Evolutionary conservation across 2,888 invertebrate genomes (phyloP), one percentile per base, ranked within the genome.

Genomic region (Aelia acuminata): DNA sequence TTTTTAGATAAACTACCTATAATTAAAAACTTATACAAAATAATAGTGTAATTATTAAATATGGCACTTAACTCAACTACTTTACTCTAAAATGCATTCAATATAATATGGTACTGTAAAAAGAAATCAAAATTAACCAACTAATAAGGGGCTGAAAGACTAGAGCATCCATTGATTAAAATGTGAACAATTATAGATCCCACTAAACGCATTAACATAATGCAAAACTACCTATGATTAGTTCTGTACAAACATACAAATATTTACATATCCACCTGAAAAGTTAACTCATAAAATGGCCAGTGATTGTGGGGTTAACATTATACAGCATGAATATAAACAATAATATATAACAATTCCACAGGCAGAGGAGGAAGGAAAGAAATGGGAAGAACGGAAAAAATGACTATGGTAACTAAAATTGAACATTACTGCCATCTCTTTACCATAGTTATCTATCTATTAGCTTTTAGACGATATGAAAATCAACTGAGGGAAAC

Each of bases 151-250:
- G 39, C 22, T 85, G 85, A 85, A 85, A 85, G 85, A 85, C 85
- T 85, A 85, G 85, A 85, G 53, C 85, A 49, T 85, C 85, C 85
- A 85, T 50, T 85, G 48, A 35, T 84, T 50, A 35, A 50, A 85
- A 49, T 50, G 50, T 49, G 35, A 48, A 85, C 50, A 50, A 85
- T 26, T 35, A 50, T 15, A 35, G 35, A 49, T 50, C 53, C 20
- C 10, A 35, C 18, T 18, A 50, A 85, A 35, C 48, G 53, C 85
- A 85, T 85, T 85, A 85, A 85, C 35, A 85, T 85, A 85, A 85
- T 85, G 53, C 85, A 85, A n/a, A n/a, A 85, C 53, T 50, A 39
- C 50, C 31, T 22, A 49, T 15, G 20, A 85, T 50, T 31, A 18
- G 18, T 49, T 49, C 22, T 53, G 35, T 85, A 85, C 7, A 35